A percentile compares a stretch with the other conserved stretches of the same genome.
Evolutionary conservation across 2,113 vertebrate genomes (phyloP).

Genomic region (Phycodurus eques): DNA sequence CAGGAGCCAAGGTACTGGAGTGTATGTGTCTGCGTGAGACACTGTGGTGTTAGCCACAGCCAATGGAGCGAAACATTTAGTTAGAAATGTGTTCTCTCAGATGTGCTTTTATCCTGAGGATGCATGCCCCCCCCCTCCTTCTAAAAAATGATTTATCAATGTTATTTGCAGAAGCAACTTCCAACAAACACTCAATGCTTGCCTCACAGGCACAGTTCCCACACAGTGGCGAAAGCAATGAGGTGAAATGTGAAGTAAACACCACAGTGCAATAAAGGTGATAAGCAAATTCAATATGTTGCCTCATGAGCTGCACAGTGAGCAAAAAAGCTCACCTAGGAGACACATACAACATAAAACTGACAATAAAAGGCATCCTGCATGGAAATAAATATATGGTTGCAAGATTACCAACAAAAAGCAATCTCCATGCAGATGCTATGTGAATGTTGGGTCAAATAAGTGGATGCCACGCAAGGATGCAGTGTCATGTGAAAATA

Average conservation of each 20-base stretch:
- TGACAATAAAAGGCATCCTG: not conserved
- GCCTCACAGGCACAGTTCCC: constrained; percentile 27
- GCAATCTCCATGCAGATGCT: constrained; percentile 11
- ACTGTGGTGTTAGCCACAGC: constrained; percentile 8
- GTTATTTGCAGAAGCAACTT: constrained; percentile 18
- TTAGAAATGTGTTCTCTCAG: constrained; percentile 15
- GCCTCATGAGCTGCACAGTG: not conserved
- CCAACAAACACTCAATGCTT: not conserved
- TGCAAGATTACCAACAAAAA: not conserved
- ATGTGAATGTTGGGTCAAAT: not conserved
- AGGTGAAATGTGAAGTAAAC: constrained; percentile 26
- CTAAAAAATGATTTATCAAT: constrained; percentile 18
- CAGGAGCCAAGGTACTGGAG: constrained; percentile 24
- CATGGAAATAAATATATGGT: not conserved
- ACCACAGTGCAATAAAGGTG: constrained; percentile 14
- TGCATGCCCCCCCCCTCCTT: not conserved
- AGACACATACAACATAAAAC: not conserved
- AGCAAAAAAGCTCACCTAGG: not conserved
- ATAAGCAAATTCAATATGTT: constrained; percentile 2
- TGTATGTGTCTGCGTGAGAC: not conserved
- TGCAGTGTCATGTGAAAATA: not conserved
- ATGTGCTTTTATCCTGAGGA: constrained; percentile 17
- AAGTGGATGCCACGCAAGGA: not conserved
- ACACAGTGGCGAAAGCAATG: constrained; percentile 9
- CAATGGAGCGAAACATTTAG: constrained; percentile 1